Conservation (phyloP, 2,797 vertebrate genomes). For the Diglossa cyanea region DNA sequence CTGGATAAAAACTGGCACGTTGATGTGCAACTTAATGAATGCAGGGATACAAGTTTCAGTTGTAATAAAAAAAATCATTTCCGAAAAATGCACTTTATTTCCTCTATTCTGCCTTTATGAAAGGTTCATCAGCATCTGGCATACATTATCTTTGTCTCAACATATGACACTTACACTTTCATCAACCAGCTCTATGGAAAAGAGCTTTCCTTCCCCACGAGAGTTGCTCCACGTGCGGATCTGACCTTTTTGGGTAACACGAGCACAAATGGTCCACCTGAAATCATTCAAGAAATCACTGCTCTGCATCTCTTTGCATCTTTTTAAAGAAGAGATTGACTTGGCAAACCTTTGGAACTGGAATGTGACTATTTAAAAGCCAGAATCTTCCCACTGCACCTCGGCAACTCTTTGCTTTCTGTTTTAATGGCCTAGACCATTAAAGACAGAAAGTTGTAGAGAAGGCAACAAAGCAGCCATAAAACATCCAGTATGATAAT, state of each 20-base stretch:
- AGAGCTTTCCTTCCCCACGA: slow-evolving; percentile 95
- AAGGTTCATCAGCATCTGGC: slow-evolving; percentile 31
- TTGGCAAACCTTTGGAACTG: not conserved
- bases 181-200: slow-evolving; percentile 94
- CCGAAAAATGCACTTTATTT: slow-evolving; percentile 22
- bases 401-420: not conserved
- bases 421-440: slow-evolving; percentile 55
- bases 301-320: not conserved
- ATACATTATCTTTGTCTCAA: slow-evolving; percentile 5
- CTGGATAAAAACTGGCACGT: not conserved
- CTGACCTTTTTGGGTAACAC: slow-evolving; percentile 92
- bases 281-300: slow-evolving; percentile 2
- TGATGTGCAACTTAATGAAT: slow-evolving; percentile 37
- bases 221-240: slow-evolving; percentile 98
- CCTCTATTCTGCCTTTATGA: slow-evolving; percentile 28
- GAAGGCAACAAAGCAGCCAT: slow-evolving; percentile 57
- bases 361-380: not conserved
- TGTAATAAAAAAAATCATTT: slow-evolving; percentile 25
- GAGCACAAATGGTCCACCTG: slow-evolving; percentile 95
- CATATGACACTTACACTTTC: slow-evolving; percentile 86
- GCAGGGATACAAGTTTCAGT: slow-evolving; percentile 10
- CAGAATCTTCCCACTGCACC: not conserved
- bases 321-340: not conserved
- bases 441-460: slow-evolving; percentile 48
- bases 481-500: slow-evolving; percentile 56